Conservation (phyloP, 2,888 invertebrate genomes). For the Apotomis capreana region DNA sequence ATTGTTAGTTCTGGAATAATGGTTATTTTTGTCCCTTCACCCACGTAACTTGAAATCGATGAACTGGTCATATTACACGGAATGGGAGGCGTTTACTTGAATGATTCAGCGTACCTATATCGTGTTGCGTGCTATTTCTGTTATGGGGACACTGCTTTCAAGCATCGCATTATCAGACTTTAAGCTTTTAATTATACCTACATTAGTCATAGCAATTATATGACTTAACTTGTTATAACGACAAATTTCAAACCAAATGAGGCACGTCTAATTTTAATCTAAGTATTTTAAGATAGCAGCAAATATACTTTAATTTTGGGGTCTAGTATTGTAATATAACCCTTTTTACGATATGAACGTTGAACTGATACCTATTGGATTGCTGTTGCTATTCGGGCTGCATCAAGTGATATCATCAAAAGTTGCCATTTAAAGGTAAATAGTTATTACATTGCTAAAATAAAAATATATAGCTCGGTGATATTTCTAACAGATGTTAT, state of each 20-base stretch:
- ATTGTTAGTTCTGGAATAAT: slow-evolving; percentile 29
- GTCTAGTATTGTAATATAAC: too few relatives aligned
- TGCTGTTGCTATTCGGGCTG: too few relatives aligned
- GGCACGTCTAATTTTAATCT: too few relatives aligned
- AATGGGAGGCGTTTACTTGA: slow-evolving; percentile 24
- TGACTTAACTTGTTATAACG: background rate
- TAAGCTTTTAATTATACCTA: background rate
- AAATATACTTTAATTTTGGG: too few relatives aligned
- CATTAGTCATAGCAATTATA: slow-evolving; percentile 1
- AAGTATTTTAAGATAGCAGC: too few relatives aligned
- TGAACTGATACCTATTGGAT: too few relatives aligned
- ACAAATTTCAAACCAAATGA: background rate
- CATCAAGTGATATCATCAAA: too few relatives aligned
- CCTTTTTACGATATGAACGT: too few relatives aligned
- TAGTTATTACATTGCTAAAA: too few relatives aligned
- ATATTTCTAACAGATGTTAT: too few relatives aligned
- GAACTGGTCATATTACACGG: slow-evolving; percentile 24
- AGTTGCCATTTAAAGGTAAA: too few relatives aligned
- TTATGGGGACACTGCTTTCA: slow-evolving; percentile 20
- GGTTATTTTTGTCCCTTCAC: slow-evolving; percentile 30
- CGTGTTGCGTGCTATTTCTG: slow-evolving; percentile 33
- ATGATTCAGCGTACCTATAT: slow-evolving; percentile 37
- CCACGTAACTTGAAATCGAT: slow-evolving; percentile 21
- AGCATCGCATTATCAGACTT: slow-evolving; percentile 1
- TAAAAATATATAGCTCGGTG: too few relatives aligned